A percentile compares a stretch with the other conserved stretches of the same genome.
Evolutionary conservation across 2,113 vertebrate genomes (phyloP).

Genomic region (Varanus salvator): DNA sequence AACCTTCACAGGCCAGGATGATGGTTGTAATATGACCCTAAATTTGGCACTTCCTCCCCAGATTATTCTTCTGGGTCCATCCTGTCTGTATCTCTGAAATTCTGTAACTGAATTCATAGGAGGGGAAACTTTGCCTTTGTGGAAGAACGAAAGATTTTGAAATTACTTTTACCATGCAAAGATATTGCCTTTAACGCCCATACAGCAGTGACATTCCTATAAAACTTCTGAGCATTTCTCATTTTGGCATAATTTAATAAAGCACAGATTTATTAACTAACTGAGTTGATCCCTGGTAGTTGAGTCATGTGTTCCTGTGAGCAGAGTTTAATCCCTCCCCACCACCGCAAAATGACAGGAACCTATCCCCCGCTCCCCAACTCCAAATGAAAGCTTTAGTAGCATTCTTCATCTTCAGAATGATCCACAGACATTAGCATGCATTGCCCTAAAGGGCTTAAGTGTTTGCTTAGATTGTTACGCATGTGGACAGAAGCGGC

Average conservation of each 20-base stretch:
- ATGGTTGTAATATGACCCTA: neutral
- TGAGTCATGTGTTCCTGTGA: constrained; percentile 3
- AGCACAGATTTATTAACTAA: constrained; percentile 44
- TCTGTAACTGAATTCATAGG: no score
- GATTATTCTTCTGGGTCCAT: no score
- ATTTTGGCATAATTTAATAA: constrained; percentile 31
- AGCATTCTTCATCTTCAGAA: constrained; percentile 29
- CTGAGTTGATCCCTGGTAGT: constrained; percentile 24
- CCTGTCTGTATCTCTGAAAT: no score
- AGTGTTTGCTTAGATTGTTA: constrained; percentile 55
- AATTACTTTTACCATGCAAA: no score
- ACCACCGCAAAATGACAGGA: neutral
- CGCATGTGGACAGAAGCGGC: constrained; percentile 46
- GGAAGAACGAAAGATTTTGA: no score
- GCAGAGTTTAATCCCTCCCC: constrained; percentile 19
- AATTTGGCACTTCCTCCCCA: neutral
- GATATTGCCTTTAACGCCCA: no score
- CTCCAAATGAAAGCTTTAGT: constrained; percentile 48
- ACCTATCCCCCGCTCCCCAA: constrained; percentile 44
- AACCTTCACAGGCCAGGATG: neutral
- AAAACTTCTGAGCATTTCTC: constrained; percentile 3
- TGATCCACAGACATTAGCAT: constrained; percentile 43
- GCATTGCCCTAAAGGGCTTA: constrained; percentile 25
- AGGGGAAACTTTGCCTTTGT: no score
- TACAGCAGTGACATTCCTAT: neutral